A percentile compares a stretch with the other conserved stretches of the same genome.
These are phyloP conservation scores for Reinhardtius hippoglossoides DNA, from an alignment of 2,113 vertebrate genomes.

Conservation along the genomic window DNA sequence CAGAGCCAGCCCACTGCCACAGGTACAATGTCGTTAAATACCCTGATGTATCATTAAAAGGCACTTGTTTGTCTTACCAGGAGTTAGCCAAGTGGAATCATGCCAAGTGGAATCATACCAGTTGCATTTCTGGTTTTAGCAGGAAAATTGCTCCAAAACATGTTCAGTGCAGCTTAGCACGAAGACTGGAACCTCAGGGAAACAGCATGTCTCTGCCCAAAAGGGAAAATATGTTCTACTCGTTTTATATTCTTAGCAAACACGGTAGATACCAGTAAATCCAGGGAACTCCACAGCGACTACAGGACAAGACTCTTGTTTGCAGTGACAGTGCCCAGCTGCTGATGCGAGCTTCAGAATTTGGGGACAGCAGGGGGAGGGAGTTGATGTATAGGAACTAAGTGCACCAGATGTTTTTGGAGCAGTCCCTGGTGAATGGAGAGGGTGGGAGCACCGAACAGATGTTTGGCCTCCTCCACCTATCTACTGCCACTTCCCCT, in stretches of 20 bases:
- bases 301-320: slow-evolving; percentile 20
- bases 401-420: slow-evolving; percentile 93
- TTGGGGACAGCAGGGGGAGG: slow-evolving; percentile 63
- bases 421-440: slow-evolving; percentile 88
- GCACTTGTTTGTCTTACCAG: neutral
- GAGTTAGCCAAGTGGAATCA: neutral
- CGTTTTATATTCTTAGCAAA: slow-evolving; percentile 1
- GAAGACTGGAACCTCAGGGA: slow-evolving; percentile 8
- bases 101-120: neutral
- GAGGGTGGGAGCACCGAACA: slow-evolving; percentile 87
- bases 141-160: neutral
- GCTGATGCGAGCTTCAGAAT: slow-evolving; percentile 59
- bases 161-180: neutral
- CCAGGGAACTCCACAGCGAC: slow-evolving; percentile 30
- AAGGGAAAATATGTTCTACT: slow-evolving; percentile 9
- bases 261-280: slow-evolving; percentile 14
- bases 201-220: neutral
- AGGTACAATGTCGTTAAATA: slow-evolving; percentile 74
- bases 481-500: slow-evolving; percentile 86
- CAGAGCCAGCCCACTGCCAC: slow-evolving; percentile 75
- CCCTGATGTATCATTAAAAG: neutral
- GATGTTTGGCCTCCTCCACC: slow-evolving; percentile 88
- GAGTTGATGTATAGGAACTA: slow-evolving; percentile 80
- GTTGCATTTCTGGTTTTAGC: neutral
- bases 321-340: slow-evolving; percentile 54